Conservation (phyloP, 2,797 vertebrate species). For the Pangasius krempfi region DNA sequence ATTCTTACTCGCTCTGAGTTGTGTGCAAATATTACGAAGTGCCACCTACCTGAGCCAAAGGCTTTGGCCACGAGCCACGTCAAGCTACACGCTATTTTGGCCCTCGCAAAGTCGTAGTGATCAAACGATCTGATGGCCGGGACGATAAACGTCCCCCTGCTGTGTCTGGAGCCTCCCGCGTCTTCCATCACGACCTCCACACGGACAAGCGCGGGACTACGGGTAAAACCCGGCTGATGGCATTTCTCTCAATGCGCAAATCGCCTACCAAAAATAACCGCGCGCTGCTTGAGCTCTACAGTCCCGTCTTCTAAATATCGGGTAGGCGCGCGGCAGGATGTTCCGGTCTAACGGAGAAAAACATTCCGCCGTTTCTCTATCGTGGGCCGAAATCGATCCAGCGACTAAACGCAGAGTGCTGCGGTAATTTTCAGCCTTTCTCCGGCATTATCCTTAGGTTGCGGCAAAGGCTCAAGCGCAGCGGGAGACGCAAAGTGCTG, state of each 20-base stretch:
- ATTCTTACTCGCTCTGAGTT: neutral
- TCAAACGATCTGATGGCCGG: conserved; percentile 93
- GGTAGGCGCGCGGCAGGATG: neutral
- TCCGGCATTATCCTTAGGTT: conserved; percentile 63
- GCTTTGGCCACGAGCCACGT: conserved; percentile 99
- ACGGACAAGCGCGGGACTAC: conserved; percentile 61
- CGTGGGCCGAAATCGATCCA: conserved; percentile 31
- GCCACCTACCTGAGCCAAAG: conserved; percentile 93
- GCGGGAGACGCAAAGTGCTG: conserved; percentile 45
- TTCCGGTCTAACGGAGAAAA: conserved; percentile 35
- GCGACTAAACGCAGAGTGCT: conserved; percentile 53
- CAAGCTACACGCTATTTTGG: conserved; percentile 92
- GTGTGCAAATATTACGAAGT: neutral
- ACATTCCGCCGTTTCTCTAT: conserved; percentile 56
- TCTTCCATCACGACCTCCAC: conserved; percentile 46
- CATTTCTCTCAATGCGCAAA: conserved; percentile 72
- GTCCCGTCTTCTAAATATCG: neutral
- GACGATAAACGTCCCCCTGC: conserved; percentile 90
- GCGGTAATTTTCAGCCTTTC: conserved; percentile 66
- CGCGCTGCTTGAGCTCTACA: conserved; percentile 11
- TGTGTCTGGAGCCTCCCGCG: conserved; percentile 87
- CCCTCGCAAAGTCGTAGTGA: conserved; percentile 93
- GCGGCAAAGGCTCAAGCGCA: conserved; percentile 53
- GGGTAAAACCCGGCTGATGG: conserved; percentile 65
- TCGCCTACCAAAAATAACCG: conserved; percentile 54